Evolutionary conservation across 1,140 invertebrate species (phyloP).

Genomic region (Leptopilina clavipes): DNA sequence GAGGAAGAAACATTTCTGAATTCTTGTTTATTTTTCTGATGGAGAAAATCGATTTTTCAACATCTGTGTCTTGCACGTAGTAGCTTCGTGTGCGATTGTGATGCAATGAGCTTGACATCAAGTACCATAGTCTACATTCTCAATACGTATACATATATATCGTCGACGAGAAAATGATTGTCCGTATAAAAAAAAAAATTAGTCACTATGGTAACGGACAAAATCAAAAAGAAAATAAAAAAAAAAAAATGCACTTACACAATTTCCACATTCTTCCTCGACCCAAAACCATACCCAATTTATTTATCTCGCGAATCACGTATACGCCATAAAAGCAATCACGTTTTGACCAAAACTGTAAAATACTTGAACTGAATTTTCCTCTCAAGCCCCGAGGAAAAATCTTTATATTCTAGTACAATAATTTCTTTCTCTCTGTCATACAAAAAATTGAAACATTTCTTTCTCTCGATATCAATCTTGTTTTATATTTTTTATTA

Average conservation of each 20-base stretch:
- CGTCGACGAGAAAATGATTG: background rate
- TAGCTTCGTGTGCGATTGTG: background rate
- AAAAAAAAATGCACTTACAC: background rate
- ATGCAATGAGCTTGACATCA: background rate
- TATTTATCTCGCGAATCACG: slow-evolving; percentile 9
- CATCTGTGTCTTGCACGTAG: background rate
- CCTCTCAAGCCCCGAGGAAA: background rate
- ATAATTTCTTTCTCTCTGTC: background rate
- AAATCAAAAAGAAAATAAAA: too few species aligned
- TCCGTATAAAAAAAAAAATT: background rate
- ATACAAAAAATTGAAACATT: background rate
- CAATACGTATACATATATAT: too few species aligned
- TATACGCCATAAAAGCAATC: slow-evolving; percentile 1
- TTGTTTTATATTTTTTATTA: too few species aligned
- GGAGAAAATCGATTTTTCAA: background rate
- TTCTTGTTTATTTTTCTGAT: background rate
- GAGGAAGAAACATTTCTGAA: background rate
- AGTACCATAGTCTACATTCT: too few species aligned
- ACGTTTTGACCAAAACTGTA: slow-evolving; percentile 6
- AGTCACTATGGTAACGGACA: too few species aligned
- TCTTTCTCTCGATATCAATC: too few species aligned
- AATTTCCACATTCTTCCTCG: background rate
- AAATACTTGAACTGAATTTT: slow-evolving; percentile 1
- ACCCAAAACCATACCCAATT: background rate
- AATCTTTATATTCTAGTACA: background rate